Conservation (phyloP, 2,797 vertebrate species). For the Lophotriccus pileatus region DNA sequence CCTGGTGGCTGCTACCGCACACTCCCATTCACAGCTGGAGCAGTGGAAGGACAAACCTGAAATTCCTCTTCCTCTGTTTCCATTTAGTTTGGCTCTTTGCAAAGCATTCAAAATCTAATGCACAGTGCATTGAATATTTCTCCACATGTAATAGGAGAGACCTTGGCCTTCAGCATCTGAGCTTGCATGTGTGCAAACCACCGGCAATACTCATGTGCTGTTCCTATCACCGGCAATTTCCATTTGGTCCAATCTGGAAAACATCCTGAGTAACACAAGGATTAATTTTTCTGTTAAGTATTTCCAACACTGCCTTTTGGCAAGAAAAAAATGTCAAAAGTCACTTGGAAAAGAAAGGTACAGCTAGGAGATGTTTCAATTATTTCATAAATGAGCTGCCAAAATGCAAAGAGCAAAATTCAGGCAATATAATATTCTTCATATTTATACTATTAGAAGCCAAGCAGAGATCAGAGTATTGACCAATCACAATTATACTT, state of each 20-base stretch:
- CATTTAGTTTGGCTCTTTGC: not conserved
- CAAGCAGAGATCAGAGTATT: not conserved
- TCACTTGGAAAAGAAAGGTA: slow-evolving; percentile 57
- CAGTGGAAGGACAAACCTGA: not conserved
- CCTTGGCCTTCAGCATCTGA: not conserved
- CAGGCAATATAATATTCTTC: not conserved
- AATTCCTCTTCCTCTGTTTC: not conserved
- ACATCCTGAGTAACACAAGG: slow-evolving; percentile 51
- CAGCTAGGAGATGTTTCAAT: not conserved
- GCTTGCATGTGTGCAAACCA: not conserved
- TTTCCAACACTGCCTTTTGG: slow-evolving; percentile 65
- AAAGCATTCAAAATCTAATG: not conserved
- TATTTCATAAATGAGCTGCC: not conserved
- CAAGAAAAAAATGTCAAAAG: slow-evolving; percentile 53
- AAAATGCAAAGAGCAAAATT: slow-evolving; percentile 27
- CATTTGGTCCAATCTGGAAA: slow-evolving; percentile 63
- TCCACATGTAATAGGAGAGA: not conserved
- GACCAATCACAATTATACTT: not conserved
- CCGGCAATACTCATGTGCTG: not conserved
- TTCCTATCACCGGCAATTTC: slow-evolving; percentile 53
- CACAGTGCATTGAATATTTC: not conserved
- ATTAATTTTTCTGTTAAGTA: slow-evolving; percentile 58
- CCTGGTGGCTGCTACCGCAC: not conserved
- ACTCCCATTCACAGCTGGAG: not conserved
- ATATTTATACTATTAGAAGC: not conserved